Base-by-base conservation (phyloP, 2,888 invertebrate species). In the Drosophila glabriapex region DNA sequence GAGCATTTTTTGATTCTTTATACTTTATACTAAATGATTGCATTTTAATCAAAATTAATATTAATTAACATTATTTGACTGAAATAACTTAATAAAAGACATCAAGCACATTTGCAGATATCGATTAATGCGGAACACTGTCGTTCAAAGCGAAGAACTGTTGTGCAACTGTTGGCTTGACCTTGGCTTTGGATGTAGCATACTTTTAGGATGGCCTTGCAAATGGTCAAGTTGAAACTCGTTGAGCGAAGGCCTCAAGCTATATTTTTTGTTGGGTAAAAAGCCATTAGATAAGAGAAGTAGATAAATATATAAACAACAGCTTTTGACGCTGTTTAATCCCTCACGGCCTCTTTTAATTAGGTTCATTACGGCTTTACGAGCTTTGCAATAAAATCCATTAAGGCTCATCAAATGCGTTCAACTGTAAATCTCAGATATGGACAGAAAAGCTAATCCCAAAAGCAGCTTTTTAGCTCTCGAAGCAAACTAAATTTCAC, bases 341-440 rank as follows among this genome's bases (percentile, higher is more conserved):
- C 39, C 43, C 33, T 19, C 25, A 39, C 39, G 35, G 31, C 56
- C 33, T 54, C 33, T 59, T 78, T 75, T 78, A 78, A 78, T 78
- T 78, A 59, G 64, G 54, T 71, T 75, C 67, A 71, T 74, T 69
- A 63, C 22, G 43, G 29, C 49, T 69, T 69, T 66, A 54, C 52
- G 43, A 74, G 61, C 28, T 25, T 43, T 31, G 63, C 50, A 76
- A 62, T 67, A 53, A 69, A 80, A 68, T 66, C 69, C 71, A 77
- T 72, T 83, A 77, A 79, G 72, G 72, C 83, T 77, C 83, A 65
- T 85, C 79, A 83, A 71, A 56, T 68, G 60, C 77, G 70, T 72
- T 83, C 81, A 65, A 69, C 76, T 79, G 83, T 31, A 52, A 85
- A 68, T 68, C 68, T 69, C 65, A 53, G 81, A 83, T 76, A 73